Conservation (phyloP, 2,113 vertebrate species). For the Elephantulus edwardii region DNA sequence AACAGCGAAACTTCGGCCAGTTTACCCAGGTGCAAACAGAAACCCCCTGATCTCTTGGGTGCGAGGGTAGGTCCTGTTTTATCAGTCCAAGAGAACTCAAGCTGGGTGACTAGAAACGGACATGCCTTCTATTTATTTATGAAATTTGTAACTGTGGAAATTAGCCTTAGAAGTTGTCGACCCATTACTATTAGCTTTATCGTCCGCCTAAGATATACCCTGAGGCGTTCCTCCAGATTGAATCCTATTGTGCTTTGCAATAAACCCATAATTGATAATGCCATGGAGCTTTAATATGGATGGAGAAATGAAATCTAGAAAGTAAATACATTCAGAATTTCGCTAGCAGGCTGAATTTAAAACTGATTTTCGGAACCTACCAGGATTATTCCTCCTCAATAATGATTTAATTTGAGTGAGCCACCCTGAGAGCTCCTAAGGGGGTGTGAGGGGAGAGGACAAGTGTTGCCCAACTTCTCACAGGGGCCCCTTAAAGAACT, state of each 20-base stretch:
- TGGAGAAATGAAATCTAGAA: constrained; percentile 86
- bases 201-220: constrained; percentile 86
- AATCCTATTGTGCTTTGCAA: constrained; percentile 87
- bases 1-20: not conserved
- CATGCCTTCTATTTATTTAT: constrained; percentile 88
- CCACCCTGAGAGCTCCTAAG: constrained; percentile 74
- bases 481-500: constrained; percentile 73
- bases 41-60: constrained; percentile 69
- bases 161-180: constrained; percentile 87
- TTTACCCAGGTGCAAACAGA: constrained; percentile 55
- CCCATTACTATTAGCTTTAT: constrained; percentile 87
- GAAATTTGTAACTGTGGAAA: constrained; percentile 88
- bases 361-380: constrained; percentile 85
- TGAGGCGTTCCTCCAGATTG: constrained; percentile 83
- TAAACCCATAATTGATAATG: constrained; percentile 88
- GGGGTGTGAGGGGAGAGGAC: constrained; percentile 20
- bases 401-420: constrained; percentile 84
- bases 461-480: constrained; percentile 67
- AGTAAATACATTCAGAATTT: constrained; percentile 87
- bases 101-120: constrained; percentile 84
- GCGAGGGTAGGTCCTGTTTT: constrained; percentile 71
- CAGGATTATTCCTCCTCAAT: constrained; percentile 84
- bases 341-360: constrained; percentile 86
- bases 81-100: constrained; percentile 82
- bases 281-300: constrained; percentile 86